phyloP scores from a whole-genome alignment of 2,888 invertebrate species.

The Hyles lineata region DNA sequence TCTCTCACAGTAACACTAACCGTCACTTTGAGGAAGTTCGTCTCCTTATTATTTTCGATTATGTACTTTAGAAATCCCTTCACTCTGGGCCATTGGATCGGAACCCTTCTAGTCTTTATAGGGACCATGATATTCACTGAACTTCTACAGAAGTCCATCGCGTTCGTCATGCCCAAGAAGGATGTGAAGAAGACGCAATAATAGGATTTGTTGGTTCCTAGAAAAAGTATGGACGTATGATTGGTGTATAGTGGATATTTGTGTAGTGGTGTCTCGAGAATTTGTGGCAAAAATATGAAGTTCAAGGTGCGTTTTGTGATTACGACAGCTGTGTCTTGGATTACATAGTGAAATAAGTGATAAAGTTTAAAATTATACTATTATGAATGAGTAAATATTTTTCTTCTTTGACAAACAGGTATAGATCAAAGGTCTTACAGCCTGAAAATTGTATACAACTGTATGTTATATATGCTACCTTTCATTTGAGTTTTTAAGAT shows the following conservation, averaged over 20 bases:
- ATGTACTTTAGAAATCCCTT: slow-evolving; percentile 97
- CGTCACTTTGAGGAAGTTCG: slow-evolving; percentile 97
- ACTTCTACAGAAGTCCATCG: slow-evolving; percentile 83
- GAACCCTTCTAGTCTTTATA: slow-evolving; percentile 94
- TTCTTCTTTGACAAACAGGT: too few species aligned
- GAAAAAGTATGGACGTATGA: not conserved
- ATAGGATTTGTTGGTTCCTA: slow-evolving; percentile 14
- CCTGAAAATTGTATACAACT: too few species aligned
- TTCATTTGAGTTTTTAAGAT: too few species aligned
- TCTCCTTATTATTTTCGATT: slow-evolving; percentile 97
- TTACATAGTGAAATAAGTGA: not conserved
- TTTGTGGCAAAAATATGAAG: slow-evolving; percentile 2
- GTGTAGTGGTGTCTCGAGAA: too few species aligned
- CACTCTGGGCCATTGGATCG: slow-evolving; percentile 95
- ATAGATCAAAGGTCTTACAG: too few species aligned
- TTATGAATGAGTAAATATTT: too few species aligned
- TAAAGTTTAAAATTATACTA: not conserved
- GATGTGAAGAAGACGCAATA: slow-evolving; percentile 64
- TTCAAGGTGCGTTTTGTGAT: not conserved
- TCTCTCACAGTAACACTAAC: slow-evolving; percentile 98
- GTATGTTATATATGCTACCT: too few species aligned
- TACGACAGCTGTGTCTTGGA: not conserved
- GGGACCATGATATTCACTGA: slow-evolving; percentile 98
- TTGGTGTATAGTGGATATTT: not conserved
- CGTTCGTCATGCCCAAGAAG: slow-evolving; percentile 62